Evolutionary conservation across 2,888 invertebrate genomes (phyloP), one percentile per base, ranked within the genome.

Genomic region (Carterocephalus palaemon): DNA sequence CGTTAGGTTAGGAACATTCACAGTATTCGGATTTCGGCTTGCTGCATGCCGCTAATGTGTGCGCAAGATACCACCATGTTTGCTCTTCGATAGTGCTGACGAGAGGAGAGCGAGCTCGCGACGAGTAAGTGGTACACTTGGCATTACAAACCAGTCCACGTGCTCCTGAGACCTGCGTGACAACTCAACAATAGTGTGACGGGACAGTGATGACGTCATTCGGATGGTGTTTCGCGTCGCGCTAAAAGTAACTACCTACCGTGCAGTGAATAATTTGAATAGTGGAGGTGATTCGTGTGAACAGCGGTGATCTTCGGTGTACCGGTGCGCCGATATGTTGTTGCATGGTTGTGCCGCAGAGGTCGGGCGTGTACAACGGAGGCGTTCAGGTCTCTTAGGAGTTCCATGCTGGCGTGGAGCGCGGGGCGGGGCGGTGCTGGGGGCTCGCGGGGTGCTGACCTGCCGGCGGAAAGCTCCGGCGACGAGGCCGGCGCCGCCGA

Each of bases 331-430:
- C 83, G 85, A 75, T 80, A 86, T 86, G 86, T 80, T 78, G 81
- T 78, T 83, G 80, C 67, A 77, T 86, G 79, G 73, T 68, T 61
- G 63, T 57, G 53, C 61, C 62, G 64, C 59, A 70, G 67, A 61
- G 70, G 75, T 77, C 74, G 79, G 77, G 75, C 74, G 74, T 72
- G 73, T 78, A 85, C 79, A 75, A 86, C 86, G 86, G 85, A 85
- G 84, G 77, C 84, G 67, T 77, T 86, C 73, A 81, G 83, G 71
- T 74, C 75, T 69, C 73, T 86, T 67, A 82, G 78, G 71, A 81
- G 73, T 66, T 80, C 83, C 65, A 86, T 86, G 85, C 79, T 84
- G 74, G 73, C 83, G 62, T 84, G 85, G 85, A 54, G 69, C 52
- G 52, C 69, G 62, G 65, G 74, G 57, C 62, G 67, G 62, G 64